Percentiles rank a stretch among this genome's conserved stretches.
These are phyloP conservation scores for Alca torda DNA, from an alignment of 2,797 vertebrate genomes.

Conservation along the genomic window DNA sequence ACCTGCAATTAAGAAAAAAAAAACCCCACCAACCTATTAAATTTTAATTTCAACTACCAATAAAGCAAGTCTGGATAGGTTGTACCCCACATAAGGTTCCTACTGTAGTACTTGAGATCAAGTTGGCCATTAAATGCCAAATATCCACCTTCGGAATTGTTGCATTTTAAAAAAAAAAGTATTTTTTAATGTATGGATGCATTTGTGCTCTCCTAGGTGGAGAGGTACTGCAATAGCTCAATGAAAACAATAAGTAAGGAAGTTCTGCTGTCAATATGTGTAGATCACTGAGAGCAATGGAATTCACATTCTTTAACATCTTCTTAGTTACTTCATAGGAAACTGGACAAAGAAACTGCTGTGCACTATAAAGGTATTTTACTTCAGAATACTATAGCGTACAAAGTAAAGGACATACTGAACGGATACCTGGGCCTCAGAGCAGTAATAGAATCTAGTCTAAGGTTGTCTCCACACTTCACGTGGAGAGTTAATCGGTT, in stretches of 20 bases:
- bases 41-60: background rate
- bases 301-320: background rate
- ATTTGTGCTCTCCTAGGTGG: background rate
- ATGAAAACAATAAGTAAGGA: constrained; percentile 5
- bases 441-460: background rate
- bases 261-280: background rate
- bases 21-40: accelerated
- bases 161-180: background rate
- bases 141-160: background rate
- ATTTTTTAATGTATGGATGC: background rate
- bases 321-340: background rate
- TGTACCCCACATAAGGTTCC: background rate
- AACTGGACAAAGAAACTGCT: background rate
- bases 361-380: background rate
- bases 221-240: background rate
- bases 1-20: background rate
- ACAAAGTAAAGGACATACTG: background rate
- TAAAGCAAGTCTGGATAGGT: background rate
- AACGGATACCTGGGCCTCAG: background rate
- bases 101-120: background rate
- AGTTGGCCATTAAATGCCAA: background rate
- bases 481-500: background rate
- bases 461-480: background rate
- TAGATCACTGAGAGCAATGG: background rate
- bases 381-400: background rate